Evolutionary conservation across 2,888 invertebrate genomes (phyloP), one percentile per base, ranked within the genome.

Genomic region (Nephrocerus scutellatus): DNA sequence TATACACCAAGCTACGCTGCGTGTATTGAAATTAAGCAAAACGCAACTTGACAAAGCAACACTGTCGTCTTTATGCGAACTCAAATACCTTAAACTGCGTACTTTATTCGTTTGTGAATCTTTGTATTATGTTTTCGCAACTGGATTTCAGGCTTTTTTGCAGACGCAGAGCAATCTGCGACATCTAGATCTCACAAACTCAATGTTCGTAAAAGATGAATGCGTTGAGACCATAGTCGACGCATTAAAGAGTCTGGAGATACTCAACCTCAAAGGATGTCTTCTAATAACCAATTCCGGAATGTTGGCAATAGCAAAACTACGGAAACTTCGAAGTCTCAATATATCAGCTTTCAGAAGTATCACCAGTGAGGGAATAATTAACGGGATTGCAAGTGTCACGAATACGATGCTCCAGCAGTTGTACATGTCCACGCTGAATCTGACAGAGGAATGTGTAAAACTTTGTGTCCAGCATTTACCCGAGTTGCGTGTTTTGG

Each of bases 301-400:
- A 10, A 70, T 79, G 4, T 54, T 64, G 5, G 70, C 74, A 49
- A 55, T 84, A 24, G 57, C 68, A 16, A 72, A 72, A 39, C 61
- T 83, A 6, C 71, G 67, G 33, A 71, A 72, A 32, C 59, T 84
- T 5, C 73, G 71, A 50, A 66, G 66, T 13, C 57, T 84, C 30
- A 79, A 84, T 55, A 73, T 84, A 31, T 80, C 83, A 1, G 77
- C 78, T 48, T 80, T 81, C 59, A 78, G 79, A 58, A 68, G 74
- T 38, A 70, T 84, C 19, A 77, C 76, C 18, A 74, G 76, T 44
- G 70, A 70, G 26, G 80, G 81, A 1, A 65, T 84, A 20, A 70
- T 72, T 40, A 70, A 72, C 30, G 82, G 82, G 7, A 63, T 83
- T n/a, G 79, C 77, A 30, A 55, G 48, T 55, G 65, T 60, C 42